Evolutionary conservation across 2,888 invertebrate genomes (phyloP).

Genomic region (Rhopalosiphum nymphaeae): DNA sequence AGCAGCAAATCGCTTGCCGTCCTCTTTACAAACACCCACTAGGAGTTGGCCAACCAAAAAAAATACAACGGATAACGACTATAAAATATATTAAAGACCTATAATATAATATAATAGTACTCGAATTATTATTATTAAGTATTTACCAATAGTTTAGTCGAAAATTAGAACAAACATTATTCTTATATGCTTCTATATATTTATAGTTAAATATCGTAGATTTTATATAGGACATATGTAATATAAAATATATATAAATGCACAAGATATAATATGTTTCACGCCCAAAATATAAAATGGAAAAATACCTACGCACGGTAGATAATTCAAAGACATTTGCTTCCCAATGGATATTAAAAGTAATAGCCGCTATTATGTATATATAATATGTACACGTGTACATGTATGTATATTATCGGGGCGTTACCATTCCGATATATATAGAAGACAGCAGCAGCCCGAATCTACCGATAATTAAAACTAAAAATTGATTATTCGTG

Average conservation of each 20-base stretch:
- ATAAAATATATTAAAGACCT: no score
- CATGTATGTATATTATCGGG: conserved; percentile 6
- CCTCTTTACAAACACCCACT: background rate
- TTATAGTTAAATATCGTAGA: background rate
- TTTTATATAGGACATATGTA: background rate
- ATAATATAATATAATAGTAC: background rate
- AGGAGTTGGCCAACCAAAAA: background rate
- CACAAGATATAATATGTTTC: background rate
- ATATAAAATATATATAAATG: background rate
- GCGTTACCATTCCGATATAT: conserved; percentile 22
- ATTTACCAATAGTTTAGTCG: background rate
- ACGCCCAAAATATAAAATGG: conserved; percentile 42
- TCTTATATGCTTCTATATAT: background rate
- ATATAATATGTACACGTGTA: conserved; percentile 1
- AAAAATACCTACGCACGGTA: conserved; percentile 33
- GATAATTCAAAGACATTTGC: conserved; percentile 25
- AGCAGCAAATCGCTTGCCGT: background rate
- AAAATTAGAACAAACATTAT: conserved; percentile 1
- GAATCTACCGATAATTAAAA: conserved; percentile 43
- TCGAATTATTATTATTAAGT: background rate
- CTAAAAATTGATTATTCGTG: conserved; percentile 38
- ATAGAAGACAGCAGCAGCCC: background rate
- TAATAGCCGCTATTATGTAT: conserved; percentile 29
- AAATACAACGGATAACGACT: background rate
- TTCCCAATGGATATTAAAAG: conserved; percentile 42